Percentiles rank a stretch among this genome's conserved stretches.
Evolutionary conservation across 2,113 vertebrate species (phyloP).

Genomic region (Melanostigma gelatinosum): DNA sequence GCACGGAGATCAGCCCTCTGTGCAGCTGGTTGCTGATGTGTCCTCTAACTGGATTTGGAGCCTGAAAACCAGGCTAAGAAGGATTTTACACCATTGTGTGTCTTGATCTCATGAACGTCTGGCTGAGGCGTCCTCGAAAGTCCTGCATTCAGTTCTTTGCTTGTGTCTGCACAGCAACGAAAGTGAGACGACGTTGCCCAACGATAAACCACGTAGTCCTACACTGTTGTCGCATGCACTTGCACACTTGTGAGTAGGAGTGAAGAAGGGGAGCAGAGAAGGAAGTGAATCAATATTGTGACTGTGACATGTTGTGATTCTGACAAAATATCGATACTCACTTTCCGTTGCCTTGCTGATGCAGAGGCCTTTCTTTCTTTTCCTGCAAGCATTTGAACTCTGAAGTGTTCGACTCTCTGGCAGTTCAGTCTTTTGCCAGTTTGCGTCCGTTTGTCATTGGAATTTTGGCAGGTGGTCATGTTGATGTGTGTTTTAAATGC

Average conservation of each 20-base stretch:
- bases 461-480: background rate
- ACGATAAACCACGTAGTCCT: background rate
- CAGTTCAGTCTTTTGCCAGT: background rate
- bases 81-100: constrained; percentile 55
- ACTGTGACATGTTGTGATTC: background rate
- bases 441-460: background rate
- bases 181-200: background rate
- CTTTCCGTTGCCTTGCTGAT: background rate
- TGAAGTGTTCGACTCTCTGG: background rate
- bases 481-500: background rate
- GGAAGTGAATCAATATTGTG: background rate
- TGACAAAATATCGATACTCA: background rate
- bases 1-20: constrained; percentile 24
- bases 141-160: constrained; percentile 14
- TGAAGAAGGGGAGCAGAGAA: background rate
- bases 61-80: constrained; percentile 53
- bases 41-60: constrained; percentile 56
- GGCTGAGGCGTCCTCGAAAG: constrained; percentile 11
- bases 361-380: background rate
- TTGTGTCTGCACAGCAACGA: constrained; percentile 6
- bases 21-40: constrained; percentile 22
- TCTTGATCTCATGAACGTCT: constrained; percentile 40
- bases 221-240: background rate
- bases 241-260: background rate
- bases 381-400: background rate